Percentiles rank a stretch among this genome's conserved stretches.
phyloP scores from a whole-genome alignment of 2,888 invertebrate species.

The Galeopsomyia nigrocyanea region DNA sequence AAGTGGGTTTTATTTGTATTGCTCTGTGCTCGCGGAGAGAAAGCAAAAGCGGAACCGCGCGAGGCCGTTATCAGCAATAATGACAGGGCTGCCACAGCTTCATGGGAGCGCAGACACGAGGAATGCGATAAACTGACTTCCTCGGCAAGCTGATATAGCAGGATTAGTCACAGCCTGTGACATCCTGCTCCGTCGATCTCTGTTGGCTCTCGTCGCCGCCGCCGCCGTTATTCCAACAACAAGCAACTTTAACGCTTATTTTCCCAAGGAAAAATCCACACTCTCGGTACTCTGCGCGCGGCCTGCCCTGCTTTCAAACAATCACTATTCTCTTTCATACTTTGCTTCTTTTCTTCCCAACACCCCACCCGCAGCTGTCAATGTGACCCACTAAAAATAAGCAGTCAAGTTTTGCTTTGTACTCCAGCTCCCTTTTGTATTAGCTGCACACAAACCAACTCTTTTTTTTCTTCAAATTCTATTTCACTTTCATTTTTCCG shows the following conservation, averaged over 20 bases:
- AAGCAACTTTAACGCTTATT: conserved; percentile 16
- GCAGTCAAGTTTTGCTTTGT: too few species aligned
- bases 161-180: not conserved
- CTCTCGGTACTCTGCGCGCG: not conserved
- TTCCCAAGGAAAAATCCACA: conserved; percentile 14
- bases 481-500: too few species aligned
- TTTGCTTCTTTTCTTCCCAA: too few species aligned
- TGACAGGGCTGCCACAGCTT: not conserved
- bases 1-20: too few species aligned
- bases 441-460: too few species aligned
- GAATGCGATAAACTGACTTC: conserved; percentile 38
- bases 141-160: conserved; percentile 19
- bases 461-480: too few species aligned
- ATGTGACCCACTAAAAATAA: too few species aligned
- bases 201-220: not conserved
- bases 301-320: conserved; percentile 9
- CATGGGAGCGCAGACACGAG: conserved; percentile 7
- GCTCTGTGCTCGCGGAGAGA: too few species aligned
- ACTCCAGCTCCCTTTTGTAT: too few species aligned
- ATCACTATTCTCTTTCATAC: conserved; percentile 3
- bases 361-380: too few species aligned
- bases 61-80: not conserved
- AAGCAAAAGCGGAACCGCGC: not conserved
- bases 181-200: not conserved
- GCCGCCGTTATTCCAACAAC: conserved; percentile 18